Base-by-base conservation (phyloP, 2,888 invertebrate species). In the Thecophora atra region DNA sequence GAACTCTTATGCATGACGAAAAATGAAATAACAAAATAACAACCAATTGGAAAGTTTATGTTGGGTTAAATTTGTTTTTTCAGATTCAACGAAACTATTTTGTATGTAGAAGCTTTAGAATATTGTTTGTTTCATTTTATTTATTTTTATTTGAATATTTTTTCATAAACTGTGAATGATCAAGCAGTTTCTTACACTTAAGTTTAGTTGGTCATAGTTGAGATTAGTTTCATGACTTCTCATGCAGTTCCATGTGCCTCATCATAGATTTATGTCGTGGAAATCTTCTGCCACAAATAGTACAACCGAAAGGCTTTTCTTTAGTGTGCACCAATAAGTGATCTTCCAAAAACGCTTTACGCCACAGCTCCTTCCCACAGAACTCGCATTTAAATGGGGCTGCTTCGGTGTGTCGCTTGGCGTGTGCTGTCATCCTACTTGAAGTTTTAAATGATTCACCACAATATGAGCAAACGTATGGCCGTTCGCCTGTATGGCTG, bases 241-340 rank as follows among this genome's bases (percentile, higher is more conserved):
- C 37, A 67, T 78, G 78, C 4, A 78, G 52, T 21, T 78, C 76
- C 13, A 73, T 28, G 30, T 78, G 78, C 58, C 74, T 74, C 19
- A 73, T 28, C n/a, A 78, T 17, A 4, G 78, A 76, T 24, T 78
- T 78, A 7, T 74, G 62, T 5, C 77, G 69, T 0, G 77, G 71
- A 66, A 78, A 78, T 24, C 28, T 28, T 13, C 8, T 0, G 1
- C 21, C 17, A 24, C 60, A 60, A 26, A 28, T 13, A 15, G 60
- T 28, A 60, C 60, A 60, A 60, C 19, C 60, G 30, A 60, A 60
- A 3, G 60, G 60, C 6, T 24, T 26, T n/a, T 60, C 60, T 24
- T 60, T 60, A n/a, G 60, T 28, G 60, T 60, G 60, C 15, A 26
- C 60, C 60, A 17, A 17, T 30, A 60, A 24, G 24, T 60, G 60